phyloP scores from a whole-genome alignment of 2,797 vertebrate species.

The Pyrocephalus nanus region DNA sequence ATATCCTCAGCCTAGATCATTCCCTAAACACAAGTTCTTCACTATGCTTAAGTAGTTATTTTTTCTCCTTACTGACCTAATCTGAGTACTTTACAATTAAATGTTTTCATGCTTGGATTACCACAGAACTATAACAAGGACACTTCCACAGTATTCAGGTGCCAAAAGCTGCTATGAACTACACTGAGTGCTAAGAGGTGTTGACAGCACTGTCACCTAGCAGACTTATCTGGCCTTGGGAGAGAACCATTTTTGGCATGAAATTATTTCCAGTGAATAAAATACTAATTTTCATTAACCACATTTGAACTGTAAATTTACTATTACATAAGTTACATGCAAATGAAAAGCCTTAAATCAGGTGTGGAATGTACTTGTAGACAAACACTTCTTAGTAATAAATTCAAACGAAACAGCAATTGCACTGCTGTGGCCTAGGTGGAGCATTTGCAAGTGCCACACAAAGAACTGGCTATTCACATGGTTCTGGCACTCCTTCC shows the following conservation, averaged over 20 bases:
- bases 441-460: background rate
- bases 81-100: background rate
- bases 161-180: background rate
- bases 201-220: background rate
- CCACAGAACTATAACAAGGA: background rate
- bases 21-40: background rate
- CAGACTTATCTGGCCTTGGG: background rate
- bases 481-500: slow-evolving; percentile 51
- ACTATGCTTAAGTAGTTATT: background rate
- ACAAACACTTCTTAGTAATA: slow-evolving; percentile 36
- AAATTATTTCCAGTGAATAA: slow-evolving; percentile 24
- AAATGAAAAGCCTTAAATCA: slow-evolving; percentile 44
- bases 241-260: slow-evolving; percentile 1
- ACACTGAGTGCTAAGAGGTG: background rate
- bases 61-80: background rate
- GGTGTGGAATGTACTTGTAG: background rate
- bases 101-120: background rate
- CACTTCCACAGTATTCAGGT: background rate
- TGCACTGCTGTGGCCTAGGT: slow-evolving; percentile 36
- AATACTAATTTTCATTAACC: slow-evolving; percentile 38
- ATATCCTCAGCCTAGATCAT: background rate
- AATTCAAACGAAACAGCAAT: background rate
- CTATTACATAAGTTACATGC: background rate
- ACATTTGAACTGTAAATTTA: slow-evolving; percentile 13
- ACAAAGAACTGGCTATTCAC: slow-evolving; percentile 60